Evolutionary conservation across 2,113 vertebrate species (phyloP).

Genomic region (Galbula dea): DNA sequence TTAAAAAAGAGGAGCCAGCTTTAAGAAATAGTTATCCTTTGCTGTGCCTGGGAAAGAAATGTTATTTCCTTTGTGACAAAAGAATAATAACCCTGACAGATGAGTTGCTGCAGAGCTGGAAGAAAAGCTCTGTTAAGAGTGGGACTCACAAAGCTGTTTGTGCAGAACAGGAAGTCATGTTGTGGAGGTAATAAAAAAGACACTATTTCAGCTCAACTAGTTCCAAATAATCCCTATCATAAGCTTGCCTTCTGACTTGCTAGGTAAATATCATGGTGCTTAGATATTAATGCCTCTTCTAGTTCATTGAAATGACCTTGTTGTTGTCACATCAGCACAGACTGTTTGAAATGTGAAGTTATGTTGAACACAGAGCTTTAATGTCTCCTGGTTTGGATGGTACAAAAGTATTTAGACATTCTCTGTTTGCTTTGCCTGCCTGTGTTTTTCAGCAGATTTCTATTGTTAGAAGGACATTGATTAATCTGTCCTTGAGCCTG

Average conservation of each 20-base stretch:
- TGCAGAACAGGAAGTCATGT: not conserved
- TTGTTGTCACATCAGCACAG: not conserved
- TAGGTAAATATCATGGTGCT: not conserved
- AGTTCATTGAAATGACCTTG: not conserved
- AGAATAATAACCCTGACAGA: constrained; percentile 62
- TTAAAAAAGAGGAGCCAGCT: constrained; percentile 40
- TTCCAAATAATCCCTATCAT: constrained; percentile 1
- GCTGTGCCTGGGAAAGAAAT: constrained; percentile 26
- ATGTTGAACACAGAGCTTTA: not conserved
- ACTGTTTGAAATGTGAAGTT: not conserved
- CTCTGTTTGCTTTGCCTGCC: not conserved
- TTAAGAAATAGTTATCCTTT: constrained; percentile 44
- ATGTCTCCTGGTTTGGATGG: not conserved
- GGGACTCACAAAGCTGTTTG: constrained; percentile 44
- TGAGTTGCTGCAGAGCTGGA: constrained; percentile 47
- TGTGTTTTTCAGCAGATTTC: not conserved
- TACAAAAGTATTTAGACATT: not conserved
- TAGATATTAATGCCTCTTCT: not conserved
- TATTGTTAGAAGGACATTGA: not conserved
- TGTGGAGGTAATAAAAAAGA: not conserved
- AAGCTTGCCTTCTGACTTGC: not conserved
- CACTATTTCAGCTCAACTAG: not conserved
- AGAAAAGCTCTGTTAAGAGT: constrained; percentile 32
- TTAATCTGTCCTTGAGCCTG: not conserved
- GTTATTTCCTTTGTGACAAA: constrained; percentile 60